Evolutionary conservation across 2,113 vertebrate species (phyloP).

Genomic region (Mungos mungo): DNA sequence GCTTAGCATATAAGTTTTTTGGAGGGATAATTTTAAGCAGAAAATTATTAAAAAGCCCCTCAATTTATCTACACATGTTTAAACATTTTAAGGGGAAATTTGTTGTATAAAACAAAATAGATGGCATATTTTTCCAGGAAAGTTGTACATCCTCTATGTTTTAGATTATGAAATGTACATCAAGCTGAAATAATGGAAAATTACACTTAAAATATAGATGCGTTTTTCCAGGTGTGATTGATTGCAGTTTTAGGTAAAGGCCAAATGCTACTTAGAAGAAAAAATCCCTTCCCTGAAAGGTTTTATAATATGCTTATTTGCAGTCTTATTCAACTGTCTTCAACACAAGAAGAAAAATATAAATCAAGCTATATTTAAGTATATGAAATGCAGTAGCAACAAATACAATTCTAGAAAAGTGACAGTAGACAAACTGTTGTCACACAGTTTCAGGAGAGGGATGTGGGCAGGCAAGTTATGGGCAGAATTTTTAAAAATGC

Average conservation of each 20-base stretch:
- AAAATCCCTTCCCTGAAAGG: slow-evolving; percentile 48
- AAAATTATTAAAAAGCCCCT: not conserved
- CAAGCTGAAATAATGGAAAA: slow-evolving; percentile 71
- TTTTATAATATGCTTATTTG: slow-evolving; percentile 68
- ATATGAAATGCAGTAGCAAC: not conserved
- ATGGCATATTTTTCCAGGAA: not conserved
- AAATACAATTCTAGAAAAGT: slow-evolving; percentile 37
- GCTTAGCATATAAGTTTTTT: not conserved
- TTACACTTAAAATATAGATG: slow-evolving; percentile 77
- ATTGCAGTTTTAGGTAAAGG: slow-evolving; percentile 78
- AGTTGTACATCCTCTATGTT: not conserved
- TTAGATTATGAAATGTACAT: slow-evolving; percentile 60
- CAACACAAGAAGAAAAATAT: slow-evolving; percentile 53
- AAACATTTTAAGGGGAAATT: not conserved
- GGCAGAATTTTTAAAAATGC: slow-evolving; percentile 5
- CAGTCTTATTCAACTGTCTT: slow-evolving; percentile 67
- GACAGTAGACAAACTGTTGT: slow-evolving; percentile 42
- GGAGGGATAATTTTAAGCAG: not conserved
- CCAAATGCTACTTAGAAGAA: slow-evolving; percentile 64
- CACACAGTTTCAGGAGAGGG: not conserved
- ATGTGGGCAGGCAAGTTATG: not conserved
- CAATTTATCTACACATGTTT: not conserved
- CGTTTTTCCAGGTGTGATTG: slow-evolving; percentile 73
- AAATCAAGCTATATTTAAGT: not conserved
- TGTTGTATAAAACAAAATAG: not conserved